Percentiles rank a stretch among this genome's conserved stretches.
These are phyloP conservation scores for Sinocyclocheilus rhinocerous DNA, from an alignment of 2,113 vertebrate genomes.

Conservation along the genomic window DNA sequence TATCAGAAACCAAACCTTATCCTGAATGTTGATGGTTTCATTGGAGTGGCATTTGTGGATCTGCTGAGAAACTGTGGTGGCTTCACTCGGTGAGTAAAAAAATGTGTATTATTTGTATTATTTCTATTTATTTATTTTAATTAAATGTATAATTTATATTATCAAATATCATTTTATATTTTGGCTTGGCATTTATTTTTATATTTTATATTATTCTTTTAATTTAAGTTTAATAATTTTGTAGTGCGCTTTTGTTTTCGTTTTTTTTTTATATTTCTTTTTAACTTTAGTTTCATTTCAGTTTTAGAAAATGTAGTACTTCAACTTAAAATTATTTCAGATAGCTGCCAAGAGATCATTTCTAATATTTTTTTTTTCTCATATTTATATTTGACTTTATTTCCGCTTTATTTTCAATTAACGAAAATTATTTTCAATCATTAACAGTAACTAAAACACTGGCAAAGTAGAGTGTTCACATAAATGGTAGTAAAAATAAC, in stretches of 20 bases:
- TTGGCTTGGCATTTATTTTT: background rate
- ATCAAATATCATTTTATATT: too few species aligned
- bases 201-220: too few species aligned
- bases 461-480: background rate
- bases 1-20: constrained; percentile 96
- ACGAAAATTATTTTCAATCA: background rate
- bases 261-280: background rate
- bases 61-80: constrained; percentile 91
- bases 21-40: constrained; percentile 95
- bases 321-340: background rate
- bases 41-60: constrained; percentile 95
- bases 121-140: background rate
- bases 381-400: too few species aligned
- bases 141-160: too few species aligned
- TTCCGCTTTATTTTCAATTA: background rate
- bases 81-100: constrained; percentile 85
- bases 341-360: too few species aligned
- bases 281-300: background rate
- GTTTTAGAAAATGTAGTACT: background rate
- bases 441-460: background rate
- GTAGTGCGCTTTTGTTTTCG: background rate
- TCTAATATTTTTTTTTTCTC: too few species aligned
- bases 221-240: too few species aligned
- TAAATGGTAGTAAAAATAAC: background rate
- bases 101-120: background rate